Base-by-base conservation (phyloP, 1,140 invertebrate species). In the Calephelis virginiensis region DNA sequence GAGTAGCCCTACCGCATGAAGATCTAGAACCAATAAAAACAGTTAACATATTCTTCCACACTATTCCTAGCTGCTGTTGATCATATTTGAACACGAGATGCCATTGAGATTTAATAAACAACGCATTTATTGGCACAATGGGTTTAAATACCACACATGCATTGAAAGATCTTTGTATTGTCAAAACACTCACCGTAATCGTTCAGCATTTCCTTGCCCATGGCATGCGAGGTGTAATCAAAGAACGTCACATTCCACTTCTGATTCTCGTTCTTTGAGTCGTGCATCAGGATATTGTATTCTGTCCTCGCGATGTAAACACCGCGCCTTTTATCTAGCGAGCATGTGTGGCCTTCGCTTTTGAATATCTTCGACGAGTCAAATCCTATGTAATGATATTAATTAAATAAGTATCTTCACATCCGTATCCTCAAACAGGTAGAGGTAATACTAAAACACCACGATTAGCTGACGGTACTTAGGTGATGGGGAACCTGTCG, bases 191-290 rank as follows among this genome's bases (percentile, higher is more conserved):
- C 89, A 98, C 97, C 96, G 93, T 98, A 98, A 91, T 96, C 95
- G 76, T 94, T 94, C 12, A 94, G 89, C 82, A 94, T 92, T 75
- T 97, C 95, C 64, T 94, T 92, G 28, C 93, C 94, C 92, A 97
- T 95, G 62, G 94, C 94, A 53, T 94, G 92, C 11, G 96, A 94
- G 2, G 96, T 94, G 88, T 97, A 97, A 90, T 97, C 96, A 80
- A 95, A 97, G 86, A 97, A 99, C 0, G 98, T 99, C 10, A 99
- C 96, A 92, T 99, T 99, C 98, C 98, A 99, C 83, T 96, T 95
- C 28, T 91, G 91, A 72, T 93, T 92, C 46, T 91, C 89, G 75
- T 95, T 94, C 74, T 96, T 95, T 8, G 94, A 94, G 81, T 99
- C 98, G 71, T 97, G 95, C 97, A 99, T 99, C 72, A 97, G 95